These are phyloP conservation scores for Mnemiopsis leidyi DNA, from an alignment of 37 sponge, comb jelly and placozoan genomes.

Conservation along the genomic window DNA sequence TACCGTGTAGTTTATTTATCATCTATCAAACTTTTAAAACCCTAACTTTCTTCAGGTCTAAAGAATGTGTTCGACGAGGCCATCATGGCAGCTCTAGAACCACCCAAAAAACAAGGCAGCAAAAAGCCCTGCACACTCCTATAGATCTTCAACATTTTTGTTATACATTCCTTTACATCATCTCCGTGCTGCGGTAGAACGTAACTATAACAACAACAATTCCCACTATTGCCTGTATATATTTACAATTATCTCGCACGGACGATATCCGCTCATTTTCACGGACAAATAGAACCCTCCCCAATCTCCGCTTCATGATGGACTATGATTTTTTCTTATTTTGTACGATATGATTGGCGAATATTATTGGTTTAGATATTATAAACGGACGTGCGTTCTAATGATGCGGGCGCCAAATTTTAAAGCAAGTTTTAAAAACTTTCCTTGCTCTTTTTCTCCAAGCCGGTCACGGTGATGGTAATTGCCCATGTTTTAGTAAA, in stretches of 20 bases:
- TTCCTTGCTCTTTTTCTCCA: too few species aligned
- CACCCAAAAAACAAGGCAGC: conserved; percentile 81
- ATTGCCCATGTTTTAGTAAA: not conserved
- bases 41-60: conserved; percentile 73
- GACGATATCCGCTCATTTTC: too few species aligned
- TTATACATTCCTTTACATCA: not conserved
- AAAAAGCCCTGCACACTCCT: conserved; percentile 82
- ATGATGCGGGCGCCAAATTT: too few species aligned
- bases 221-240: not conserved
- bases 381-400: too few species aligned
- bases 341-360: conserved; percentile 28
- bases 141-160: conserved; percentile 60
- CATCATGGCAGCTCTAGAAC: conserved; percentile 96
- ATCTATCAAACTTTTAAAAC: too few species aligned
- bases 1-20: too few species aligned
- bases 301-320: not conserved
- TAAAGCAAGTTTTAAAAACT: too few species aligned
- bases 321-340: conserved; percentile 31
- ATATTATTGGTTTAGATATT: too few species aligned
- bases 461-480: not conserved
- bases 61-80: conserved; percentile 99
- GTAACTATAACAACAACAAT: not conserved
- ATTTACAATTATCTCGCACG: not conserved
- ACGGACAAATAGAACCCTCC: not conserved
- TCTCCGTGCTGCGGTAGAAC: not conserved